Conservation (phyloP, 2,113 vertebrate genomes). For the Passer montanus region DNA sequence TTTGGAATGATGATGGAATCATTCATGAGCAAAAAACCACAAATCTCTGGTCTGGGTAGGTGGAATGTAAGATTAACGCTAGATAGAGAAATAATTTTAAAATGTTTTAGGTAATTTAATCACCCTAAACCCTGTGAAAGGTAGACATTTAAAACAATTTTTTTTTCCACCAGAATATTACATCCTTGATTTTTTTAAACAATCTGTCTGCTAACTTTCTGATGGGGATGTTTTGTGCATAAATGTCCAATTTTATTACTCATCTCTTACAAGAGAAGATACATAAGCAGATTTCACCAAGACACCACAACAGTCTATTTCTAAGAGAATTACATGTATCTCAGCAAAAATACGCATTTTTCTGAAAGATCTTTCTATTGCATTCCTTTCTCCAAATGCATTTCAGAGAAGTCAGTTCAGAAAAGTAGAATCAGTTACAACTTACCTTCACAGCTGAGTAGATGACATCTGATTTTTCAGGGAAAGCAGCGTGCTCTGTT, state of each 20-base stretch:
- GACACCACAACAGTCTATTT: neutral
- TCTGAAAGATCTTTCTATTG: neutral
- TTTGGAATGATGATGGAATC: slow-evolving; percentile 28
- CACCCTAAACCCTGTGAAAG: neutral
- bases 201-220: neutral
- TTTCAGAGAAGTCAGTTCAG: neutral
- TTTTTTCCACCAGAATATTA: neutral
- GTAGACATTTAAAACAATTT: neutral
- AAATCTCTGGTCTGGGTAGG: neutral
- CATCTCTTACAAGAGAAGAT: neutral
- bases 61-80: neutral
- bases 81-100: neutral
- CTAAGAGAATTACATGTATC: neutral
- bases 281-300: neutral
- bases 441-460: slow-evolving; percentile 71
- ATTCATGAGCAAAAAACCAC: neutral
- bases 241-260: neutral
- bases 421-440: neutral
- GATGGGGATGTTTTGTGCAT: neutral
- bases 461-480: slow-evolving; percentile 15
- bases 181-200: neutral
- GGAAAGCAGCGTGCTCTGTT: neutral
- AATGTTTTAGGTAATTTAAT: neutral
- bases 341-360: neutral
- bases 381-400: neutral